Percentiles rank a stretch among this genome's conserved stretches.
These are phyloP conservation scores for Poeciliopsis paucimaculata DNA, from an alignment of 2,797 vertebrate species.

Conservation along the genomic window DNA sequence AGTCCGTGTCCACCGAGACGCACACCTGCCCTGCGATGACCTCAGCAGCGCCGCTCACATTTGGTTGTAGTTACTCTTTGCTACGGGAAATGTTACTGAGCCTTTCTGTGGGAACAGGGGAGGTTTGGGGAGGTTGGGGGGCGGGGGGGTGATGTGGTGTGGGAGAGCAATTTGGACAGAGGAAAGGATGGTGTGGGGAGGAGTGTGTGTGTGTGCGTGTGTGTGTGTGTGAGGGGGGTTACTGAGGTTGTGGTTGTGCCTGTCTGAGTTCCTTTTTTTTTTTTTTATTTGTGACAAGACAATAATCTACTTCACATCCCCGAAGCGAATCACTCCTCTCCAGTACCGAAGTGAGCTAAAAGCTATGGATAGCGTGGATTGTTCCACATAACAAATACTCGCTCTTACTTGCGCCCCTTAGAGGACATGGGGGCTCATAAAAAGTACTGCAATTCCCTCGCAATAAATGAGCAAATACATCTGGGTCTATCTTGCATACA, in stretches of 20 bases:
- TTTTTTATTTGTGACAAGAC: slow-evolving; percentile 47
- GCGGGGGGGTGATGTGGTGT: slow-evolving; percentile 17
- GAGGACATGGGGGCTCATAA: too few species aligned
- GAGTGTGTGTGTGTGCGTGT: neutral
- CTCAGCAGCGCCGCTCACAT: slow-evolving; percentile 68
- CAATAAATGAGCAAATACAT: too few species aligned
- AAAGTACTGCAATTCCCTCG: too few species aligned
- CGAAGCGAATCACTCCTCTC: slow-evolving; percentile 70
- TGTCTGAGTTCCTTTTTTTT: slow-evolving; percentile 36
- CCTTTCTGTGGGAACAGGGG: slow-evolving; percentile 56
- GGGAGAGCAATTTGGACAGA: neutral
- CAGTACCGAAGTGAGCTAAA: neutral
- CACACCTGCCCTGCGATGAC: slow-evolving; percentile 78
- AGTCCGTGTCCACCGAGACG: slow-evolving; percentile 59
- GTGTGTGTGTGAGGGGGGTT: neutral
- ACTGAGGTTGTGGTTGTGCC: slow-evolving; percentile 62
- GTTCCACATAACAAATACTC: neutral
- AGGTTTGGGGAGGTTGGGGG: slow-evolving; percentile 21
- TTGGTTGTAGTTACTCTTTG: slow-evolving; percentile 75
- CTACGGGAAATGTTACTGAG: slow-evolving; percentile 54
- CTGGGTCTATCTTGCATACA: too few species aligned
- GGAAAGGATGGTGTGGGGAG: slow-evolving; percentile 7
- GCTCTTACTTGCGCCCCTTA: too few species aligned
- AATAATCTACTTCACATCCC: slow-evolving; percentile 65
- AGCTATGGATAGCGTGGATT: neutral